Conservation (phyloP, 2,797 vertebrate genomes). For the Nannoperca obscura region DNA sequence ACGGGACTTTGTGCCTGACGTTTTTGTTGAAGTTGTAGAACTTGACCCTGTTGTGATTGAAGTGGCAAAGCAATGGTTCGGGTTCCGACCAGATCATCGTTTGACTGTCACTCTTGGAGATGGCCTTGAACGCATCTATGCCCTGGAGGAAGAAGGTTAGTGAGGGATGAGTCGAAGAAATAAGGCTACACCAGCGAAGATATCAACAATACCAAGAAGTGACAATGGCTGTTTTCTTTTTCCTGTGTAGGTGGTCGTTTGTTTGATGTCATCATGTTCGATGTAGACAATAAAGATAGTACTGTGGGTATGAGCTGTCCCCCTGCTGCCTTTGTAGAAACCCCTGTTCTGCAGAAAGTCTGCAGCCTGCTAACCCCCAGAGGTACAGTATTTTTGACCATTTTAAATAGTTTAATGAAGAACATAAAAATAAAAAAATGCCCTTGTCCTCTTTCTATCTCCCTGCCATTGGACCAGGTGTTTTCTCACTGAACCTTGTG, state of each 20-base stretch:
- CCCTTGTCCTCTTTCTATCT: not conserved
- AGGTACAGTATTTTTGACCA: slow-evolving; percentile 80
- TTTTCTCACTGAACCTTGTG: slow-evolving; percentile 93
- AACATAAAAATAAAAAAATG: not conserved
- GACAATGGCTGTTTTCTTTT: not conserved
- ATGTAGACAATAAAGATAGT: slow-evolving; percentile 95
- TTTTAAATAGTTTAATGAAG: not conserved
- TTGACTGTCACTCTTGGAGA: slow-evolving; percentile 86
- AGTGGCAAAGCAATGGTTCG: slow-evolving; percentile 92
- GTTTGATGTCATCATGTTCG: slow-evolving; percentile 93
- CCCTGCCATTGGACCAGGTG: slow-evolving; percentile 40
- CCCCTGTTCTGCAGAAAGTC: slow-evolving; percentile 89
- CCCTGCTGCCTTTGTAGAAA: slow-evolving; percentile 92
- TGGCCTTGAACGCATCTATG: slow-evolving; percentile 69
- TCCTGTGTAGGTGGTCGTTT: slow-evolving; percentile 76
- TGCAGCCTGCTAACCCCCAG: slow-evolving; percentile 86
- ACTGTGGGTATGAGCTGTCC: slow-evolving; percentile 96
- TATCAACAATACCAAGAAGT: not conserved
- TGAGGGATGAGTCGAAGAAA: not conserved
- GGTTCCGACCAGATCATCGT: slow-evolving; percentile 87
- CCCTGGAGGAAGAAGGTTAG: slow-evolving; percentile 78
- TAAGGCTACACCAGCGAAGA: not conserved
- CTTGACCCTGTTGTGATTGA: slow-evolving; percentile 91
- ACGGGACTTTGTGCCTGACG: slow-evolving; percentile 89
- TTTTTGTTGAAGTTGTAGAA: slow-evolving; percentile 89